These are phyloP conservation scores for Periparus ater DNA, from an alignment of 2,797 vertebrate species.

Conservation along the genomic window DNA sequence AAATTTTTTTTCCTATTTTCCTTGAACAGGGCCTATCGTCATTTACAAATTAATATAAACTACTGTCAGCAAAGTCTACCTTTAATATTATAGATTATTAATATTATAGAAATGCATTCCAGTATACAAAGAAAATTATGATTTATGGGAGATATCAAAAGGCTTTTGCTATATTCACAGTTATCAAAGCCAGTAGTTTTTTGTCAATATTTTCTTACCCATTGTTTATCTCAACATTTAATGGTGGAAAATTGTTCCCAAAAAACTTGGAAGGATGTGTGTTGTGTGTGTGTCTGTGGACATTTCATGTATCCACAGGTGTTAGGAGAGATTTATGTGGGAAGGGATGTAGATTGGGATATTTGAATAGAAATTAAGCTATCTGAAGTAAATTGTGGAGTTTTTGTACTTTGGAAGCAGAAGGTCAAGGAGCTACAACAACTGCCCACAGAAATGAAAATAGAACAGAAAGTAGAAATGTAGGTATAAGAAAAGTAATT, in stretches of 20 bases:
- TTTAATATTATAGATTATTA: neutral
- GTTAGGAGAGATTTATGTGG: neutral
- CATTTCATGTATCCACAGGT: rapidly evolving
- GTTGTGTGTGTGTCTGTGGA: neutral
- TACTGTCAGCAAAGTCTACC: neutral
- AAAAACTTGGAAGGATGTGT: neutral
- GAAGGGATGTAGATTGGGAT: neutral
- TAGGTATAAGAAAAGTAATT: neutral
- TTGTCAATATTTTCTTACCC: neutral
- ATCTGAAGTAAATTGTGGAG: neutral
- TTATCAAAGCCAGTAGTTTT: neutral
- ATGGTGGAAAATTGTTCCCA: neutral
- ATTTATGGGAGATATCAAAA: neutral
- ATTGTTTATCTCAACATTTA: neutral
- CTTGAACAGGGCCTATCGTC: neutral
- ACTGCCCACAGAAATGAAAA: neutral
- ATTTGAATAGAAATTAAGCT: neutral
- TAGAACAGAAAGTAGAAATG: neutral
- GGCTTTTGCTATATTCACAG: neutral
- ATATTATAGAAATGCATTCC: neutral
- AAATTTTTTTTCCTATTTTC: neutral
- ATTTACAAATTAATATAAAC: neutral
- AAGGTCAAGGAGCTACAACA: neutral
- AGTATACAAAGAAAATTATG: neutral
- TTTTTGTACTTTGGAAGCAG: neutral